phyloP scores from a whole-genome alignment of 1,140 invertebrate species.

The Tribolium castaneum region DNA sequence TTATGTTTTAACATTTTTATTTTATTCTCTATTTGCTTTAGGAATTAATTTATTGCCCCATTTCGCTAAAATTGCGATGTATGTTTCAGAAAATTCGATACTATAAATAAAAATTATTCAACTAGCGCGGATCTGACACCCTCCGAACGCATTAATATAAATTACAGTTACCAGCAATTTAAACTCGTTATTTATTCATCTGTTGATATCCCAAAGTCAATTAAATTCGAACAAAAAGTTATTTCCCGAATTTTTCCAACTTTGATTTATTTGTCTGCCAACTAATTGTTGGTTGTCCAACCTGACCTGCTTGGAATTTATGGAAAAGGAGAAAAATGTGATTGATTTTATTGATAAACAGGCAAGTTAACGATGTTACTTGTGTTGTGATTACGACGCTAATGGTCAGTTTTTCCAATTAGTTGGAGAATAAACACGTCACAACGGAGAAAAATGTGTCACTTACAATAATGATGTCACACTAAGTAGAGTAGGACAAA shows the following conservation, averaged over 20 bases:
- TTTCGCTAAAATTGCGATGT: neutral
- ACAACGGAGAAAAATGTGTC: neutral
- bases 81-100: neutral
- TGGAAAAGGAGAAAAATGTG: neutral
- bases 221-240: neutral
- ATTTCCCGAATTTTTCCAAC: neutral
- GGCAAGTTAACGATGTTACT: neutral
- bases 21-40: too few relatives aligned
- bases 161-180: neutral
- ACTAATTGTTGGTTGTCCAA: neutral
- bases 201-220: neutral
- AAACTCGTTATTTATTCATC: neutral
- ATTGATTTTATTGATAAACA: neutral
- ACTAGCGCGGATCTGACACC: neutral
- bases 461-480: too few relatives aligned
- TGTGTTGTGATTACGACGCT: neutral
- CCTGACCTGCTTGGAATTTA: neutral
- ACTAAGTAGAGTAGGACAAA: too few relatives aligned
- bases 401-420: neutral
- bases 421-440: neutral
- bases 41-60: neutral
- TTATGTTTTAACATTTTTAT: too few relatives aligned
- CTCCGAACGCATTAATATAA: neutral
- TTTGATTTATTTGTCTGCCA: neutral
- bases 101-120: neutral